Base-by-base conservation (phyloP, 2,113 vertebrate species). In the Acanthisitta chloris region DNA sequence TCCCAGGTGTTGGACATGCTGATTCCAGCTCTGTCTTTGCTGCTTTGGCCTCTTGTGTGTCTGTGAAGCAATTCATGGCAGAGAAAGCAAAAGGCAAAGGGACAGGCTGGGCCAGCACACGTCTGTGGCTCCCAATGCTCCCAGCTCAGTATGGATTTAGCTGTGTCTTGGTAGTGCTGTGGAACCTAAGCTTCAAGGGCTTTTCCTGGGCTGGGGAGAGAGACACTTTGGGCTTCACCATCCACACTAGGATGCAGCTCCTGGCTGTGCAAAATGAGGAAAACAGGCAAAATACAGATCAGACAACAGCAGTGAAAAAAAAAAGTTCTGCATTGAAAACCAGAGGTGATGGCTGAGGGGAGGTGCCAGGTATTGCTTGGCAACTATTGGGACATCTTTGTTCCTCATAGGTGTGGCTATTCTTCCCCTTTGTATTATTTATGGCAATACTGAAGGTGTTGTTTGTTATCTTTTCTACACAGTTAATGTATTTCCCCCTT, bases 11-110 rank as follows among this genome's bases (percentile, higher is more conserved):
- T 62, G 92, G 81, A 88, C 57, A 28, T 0, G 1, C 26, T 0
- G n/a, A 52, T 88, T 73, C 71, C 93, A 94, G 67, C 64, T 66
- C 82, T 94, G 92, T 52, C 43, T 86, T 36, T 25, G 76, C 81
- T 94, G 79, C 81, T 82, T 77, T 87, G 94, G 93, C 77, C 78
- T 80, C 78, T 25, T 4, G 43, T 1, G 3, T 80, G 82, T 23
- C 40, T 91, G 81, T 83, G 90, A 86, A 78, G 80, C 26, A 90
- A 74, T 40, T 78, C 43, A 14, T 70, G 81, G 90, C 55, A 67
- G 55, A n/a, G 65, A 31, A 79, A 34, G 67, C 7, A 2, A 8
- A 67, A 88, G 71, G 14, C 2, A 7, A 77, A 28, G 40, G 62
- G 57, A 59, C 29, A 14, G 69, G 29, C 34, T 67, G 65, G 61